Conservation (phyloP, 2,888 invertebrate genomes). For the Pristionchus fissidentatus region DNA sequence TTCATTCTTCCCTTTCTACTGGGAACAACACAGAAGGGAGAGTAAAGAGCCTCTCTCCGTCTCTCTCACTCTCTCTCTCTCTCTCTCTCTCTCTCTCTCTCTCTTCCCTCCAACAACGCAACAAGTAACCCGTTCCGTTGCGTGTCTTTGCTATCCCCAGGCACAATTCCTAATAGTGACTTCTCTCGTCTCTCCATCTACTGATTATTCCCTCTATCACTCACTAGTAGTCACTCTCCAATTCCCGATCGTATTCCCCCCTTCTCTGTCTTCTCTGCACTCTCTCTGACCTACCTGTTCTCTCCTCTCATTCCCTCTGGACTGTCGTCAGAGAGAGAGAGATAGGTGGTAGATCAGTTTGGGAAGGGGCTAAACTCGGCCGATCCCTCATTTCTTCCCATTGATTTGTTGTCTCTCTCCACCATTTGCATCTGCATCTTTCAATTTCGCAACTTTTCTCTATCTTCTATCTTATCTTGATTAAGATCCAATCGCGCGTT, state of each 20-base stretch:
- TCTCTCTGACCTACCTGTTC: not conserved
- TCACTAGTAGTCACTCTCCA: not conserved
- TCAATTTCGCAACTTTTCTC: conserved; percentile 6
- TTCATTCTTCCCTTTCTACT: too few relatives aligned
- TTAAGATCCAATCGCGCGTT: not conserved
- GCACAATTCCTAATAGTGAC: conserved; percentile 22
- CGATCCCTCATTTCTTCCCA: not conserved
- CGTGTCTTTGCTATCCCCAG: not conserved
- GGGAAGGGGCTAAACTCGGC: not conserved
- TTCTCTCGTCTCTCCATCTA: conserved; percentile 7
- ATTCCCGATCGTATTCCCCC: not conserved
- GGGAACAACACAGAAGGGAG: too few relatives aligned
- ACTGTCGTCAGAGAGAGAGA: not conserved
- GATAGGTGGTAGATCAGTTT: conserved; percentile 36
- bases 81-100: not conserved
- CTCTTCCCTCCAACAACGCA: not conserved
- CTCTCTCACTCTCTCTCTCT: not conserved
- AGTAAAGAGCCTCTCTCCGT: too few relatives aligned
- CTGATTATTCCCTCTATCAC: not conserved
- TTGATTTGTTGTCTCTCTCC: not conserved
- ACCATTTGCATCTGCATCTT: not conserved
- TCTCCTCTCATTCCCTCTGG: not conserved
- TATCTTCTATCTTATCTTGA: not conserved
- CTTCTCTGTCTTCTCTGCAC: not conserved
- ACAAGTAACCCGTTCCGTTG: conserved; percentile 33